Conservation (phyloP, 2,888 invertebrate genomes). For the Drosophila antonietae region DNA sequence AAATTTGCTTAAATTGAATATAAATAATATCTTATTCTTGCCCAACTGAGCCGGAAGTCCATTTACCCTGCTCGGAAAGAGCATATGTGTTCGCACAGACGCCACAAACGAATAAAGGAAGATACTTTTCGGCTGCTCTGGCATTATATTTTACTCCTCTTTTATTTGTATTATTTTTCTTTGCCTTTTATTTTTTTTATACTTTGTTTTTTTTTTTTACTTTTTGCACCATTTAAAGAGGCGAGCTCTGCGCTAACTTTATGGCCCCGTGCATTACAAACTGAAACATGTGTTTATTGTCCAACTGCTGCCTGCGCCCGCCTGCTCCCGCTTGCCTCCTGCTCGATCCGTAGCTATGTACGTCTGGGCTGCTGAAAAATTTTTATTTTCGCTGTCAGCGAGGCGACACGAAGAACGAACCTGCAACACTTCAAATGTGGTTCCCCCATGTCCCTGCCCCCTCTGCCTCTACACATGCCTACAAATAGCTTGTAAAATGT, state of each 20-base stretch:
- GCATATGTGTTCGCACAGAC: conserved; percentile 59
- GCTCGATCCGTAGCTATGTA: background rate
- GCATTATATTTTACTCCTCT: conserved; percentile 44
- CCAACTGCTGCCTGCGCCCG: conserved; percentile 35
- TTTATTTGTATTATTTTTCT: conserved; percentile 29
- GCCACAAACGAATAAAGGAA: conserved; percentile 39
- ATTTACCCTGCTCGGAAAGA: conserved; percentile 30
- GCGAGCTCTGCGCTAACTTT: conserved; percentile 55
- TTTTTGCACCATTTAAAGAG: conserved; percentile 57
- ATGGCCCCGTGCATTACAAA: conserved; percentile 76
- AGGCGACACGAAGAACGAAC: conserved; percentile 58
- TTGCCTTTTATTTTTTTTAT: conserved; percentile 6
- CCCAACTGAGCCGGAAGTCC: background rate
- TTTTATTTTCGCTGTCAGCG: conserved; percentile 73
- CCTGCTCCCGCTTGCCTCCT: background rate
- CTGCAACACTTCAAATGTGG: conserved; percentile 74
- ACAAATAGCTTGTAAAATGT: conserved; percentile 38
- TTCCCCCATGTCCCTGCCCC: background rate
- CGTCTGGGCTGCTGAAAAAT: conserved; percentile 53
- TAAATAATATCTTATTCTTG: too few relatives aligned
- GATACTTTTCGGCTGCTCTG: conserved; percentile 69
- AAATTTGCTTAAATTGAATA: too few relatives aligned
- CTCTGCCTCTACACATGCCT: background rate
- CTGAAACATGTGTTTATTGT: conserved; percentile 81
- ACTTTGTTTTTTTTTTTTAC: conserved; percentile 28